These are phyloP conservation scores for Eudyptes chrysolophus DNA, from an alignment of 2,113 vertebrate species.

Conservation along the genomic window DNA sequence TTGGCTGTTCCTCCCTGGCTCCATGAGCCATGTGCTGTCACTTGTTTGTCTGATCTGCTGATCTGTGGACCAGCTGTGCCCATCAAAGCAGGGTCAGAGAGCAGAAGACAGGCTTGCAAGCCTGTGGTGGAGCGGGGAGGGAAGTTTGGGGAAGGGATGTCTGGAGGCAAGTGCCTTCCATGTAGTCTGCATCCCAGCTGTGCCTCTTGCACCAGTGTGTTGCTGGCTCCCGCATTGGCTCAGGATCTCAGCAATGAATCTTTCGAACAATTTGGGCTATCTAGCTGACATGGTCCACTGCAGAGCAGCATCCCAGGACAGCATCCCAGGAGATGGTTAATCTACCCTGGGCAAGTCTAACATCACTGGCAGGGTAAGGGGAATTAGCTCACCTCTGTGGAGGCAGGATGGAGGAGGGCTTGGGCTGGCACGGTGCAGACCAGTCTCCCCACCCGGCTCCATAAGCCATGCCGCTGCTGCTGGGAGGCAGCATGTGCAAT, in stretches of 20 bases:
- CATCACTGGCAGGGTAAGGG: too few relatives aligned
- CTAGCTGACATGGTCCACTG: fast-evolving
- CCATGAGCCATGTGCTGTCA: not conserved
- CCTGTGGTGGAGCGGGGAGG: not conserved
- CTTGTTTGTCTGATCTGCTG: not conserved
- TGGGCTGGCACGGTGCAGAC: not conserved
- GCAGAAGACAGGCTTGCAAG: not conserved
- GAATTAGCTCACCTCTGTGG: not conserved
- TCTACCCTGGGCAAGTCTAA: not conserved
- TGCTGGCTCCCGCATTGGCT: not conserved
- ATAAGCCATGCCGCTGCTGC: fast-evolving
- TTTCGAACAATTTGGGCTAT: fast-evolving
- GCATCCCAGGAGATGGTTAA: not conserved
- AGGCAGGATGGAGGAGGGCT: not conserved
- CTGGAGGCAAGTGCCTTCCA: not conserved
- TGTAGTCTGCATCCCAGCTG: not conserved
- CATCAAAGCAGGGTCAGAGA: not conserved
- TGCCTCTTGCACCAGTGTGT: not conserved
- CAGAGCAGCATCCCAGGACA: not conserved
- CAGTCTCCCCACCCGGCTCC: not conserved
- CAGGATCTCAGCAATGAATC: not conserved
- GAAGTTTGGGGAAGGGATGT: not conserved
- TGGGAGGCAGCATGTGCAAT: not conserved
- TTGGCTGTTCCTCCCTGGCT: not conserved
- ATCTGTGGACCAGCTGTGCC: not conserved